phyloP scores from a whole-genome alignment of 2,888 invertebrate genomes.

The Eupithecia subumbrata region DNA sequence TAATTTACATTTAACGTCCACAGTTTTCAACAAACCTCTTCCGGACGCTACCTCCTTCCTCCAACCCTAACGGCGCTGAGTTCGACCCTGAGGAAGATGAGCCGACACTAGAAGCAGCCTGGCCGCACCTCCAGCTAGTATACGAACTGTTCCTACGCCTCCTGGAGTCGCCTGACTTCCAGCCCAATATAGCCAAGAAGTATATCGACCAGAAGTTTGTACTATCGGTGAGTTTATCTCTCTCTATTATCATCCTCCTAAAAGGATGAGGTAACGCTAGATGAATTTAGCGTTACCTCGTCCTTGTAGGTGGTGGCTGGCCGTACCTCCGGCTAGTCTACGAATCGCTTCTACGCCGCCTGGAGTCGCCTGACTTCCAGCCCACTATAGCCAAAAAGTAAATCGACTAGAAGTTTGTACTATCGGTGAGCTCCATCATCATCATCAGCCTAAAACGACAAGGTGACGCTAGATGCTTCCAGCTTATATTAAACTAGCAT shows the following conservation, averaged over 20 bases:
- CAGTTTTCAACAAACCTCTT: constrained; percentile 94
- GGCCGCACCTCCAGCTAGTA: constrained; percentile 96
- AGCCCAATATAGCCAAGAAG: constrained; percentile 95
- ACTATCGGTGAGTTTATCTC: constrained; percentile 87
- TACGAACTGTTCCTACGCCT: constrained; percentile 91
- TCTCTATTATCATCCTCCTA: not conserved
- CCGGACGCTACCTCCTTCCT: constrained; percentile 93
- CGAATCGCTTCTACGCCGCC: constrained; percentile 89
- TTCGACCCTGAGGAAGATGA: constrained; percentile 98
- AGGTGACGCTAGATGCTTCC: too few species aligned
- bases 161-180: constrained; percentile 96
- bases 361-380: constrained; percentile 97
- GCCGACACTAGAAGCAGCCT: constrained; percentile 96
- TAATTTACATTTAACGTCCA: constrained; percentile 18
- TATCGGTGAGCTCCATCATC: constrained; percentile 90
- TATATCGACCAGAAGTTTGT: constrained; percentile 98
- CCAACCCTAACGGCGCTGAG: constrained; percentile 93
- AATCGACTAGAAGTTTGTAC: constrained; percentile 97
- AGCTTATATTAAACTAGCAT: too few species aligned
- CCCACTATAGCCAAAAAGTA: constrained; percentile 96
- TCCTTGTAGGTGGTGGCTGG: constrained; percentile 86
- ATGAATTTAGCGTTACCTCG: constrained; percentile 73
- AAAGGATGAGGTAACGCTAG: constrained; percentile 94
- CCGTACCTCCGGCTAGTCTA: constrained; percentile 94
- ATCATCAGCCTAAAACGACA: too few species aligned